Conservation (phyloP, 2,888 invertebrate species). For the Aproaerema taeniolella region DNA sequence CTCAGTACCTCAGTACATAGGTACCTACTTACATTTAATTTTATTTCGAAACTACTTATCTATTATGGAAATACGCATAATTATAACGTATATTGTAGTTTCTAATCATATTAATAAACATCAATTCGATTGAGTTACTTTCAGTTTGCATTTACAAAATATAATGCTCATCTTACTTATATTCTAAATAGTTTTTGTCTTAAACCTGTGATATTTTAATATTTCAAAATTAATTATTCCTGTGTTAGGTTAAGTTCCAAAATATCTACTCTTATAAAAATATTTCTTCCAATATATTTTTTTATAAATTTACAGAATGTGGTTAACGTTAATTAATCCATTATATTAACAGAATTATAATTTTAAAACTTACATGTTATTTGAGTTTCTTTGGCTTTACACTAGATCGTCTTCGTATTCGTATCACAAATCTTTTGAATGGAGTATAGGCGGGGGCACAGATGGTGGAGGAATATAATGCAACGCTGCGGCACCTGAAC, state of each 20-base stretch:
- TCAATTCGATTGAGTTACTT: too few species aligned
- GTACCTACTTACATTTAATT: too few species aligned
- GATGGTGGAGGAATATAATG: slow-evolving; percentile 34
- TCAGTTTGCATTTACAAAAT: background rate
- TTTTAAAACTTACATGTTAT: too few species aligned
- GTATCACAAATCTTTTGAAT: slow-evolving; percentile 59
- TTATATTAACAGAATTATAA: too few species aligned
- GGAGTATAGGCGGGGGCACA: slow-evolving; percentile 33
- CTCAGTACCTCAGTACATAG: too few species aligned
- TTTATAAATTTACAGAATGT: too few species aligned
- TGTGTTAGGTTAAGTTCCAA: background rate
- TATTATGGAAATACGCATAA: too few species aligned
- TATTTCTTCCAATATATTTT: background rate
- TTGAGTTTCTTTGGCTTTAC: slow-evolving; percentile 32
- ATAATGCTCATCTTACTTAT: background rate
- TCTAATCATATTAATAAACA: too few species aligned
- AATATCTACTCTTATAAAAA: background rate
- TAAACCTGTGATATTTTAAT: background rate
- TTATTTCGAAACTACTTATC: too few species aligned
- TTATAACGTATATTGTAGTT: too few species aligned
- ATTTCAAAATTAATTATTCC: background rate
- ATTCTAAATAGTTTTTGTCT: background rate
- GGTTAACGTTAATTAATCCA: too few species aligned
- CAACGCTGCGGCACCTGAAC: slow-evolving; percentile 32
- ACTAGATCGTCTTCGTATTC: slow-evolving; percentile 62